Base-by-base conservation (phyloP, 2,113 vertebrate genomes). In the Otolemur garnettii region DNA sequence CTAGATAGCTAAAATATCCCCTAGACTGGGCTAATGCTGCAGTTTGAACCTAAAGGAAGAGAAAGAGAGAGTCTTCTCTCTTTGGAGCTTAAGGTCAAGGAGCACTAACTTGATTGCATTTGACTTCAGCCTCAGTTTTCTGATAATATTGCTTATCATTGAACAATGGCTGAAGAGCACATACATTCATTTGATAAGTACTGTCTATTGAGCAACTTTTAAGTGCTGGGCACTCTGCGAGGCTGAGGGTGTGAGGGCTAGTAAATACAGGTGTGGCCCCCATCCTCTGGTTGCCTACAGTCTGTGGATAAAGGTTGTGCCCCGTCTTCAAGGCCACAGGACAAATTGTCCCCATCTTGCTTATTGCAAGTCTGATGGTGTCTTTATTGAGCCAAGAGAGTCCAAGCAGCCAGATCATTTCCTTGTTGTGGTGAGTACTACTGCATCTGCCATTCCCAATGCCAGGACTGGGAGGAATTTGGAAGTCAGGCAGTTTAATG, bases 1-100 rank as follows among this genome's bases (percentile, higher is more conserved):
- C 50, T 81, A 89, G 17, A 45, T 62, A 92, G 42, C 24, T 90
- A 60, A 96, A 84, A 75, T 85, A 72, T 71, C 4, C 1, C 12
- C 2, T 74, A 38, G n/a, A 83, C 4, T 19, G 60, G 14, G 22
- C 33, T 33, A 33, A 83, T 64, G 13, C 12, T 64, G 30, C n/a
- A 86, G 42, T 85, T 55, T 66, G 66, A 95, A 22, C 45, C 66
- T 79, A 9, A 59, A 75, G 90, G 74, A 60, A 87, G 72, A 90
- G 42, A n/a, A 12, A 19, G 53, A 83, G 5, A 28, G 14, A 35
- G 14, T 0, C 14, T 85, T 75, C 8, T 74, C 13, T 91, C 30
- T 53, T 85, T 74, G 82, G 38, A 74, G 30, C 13, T 79, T 59
- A 71, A 81, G 30, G 35, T 55, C 83, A 45, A 80, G 53, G 87